These are phyloP conservation scores for Lithobates pipiens DNA, from an alignment of 2,797 vertebrate genomes.

Conservation along the genomic window DNA sequence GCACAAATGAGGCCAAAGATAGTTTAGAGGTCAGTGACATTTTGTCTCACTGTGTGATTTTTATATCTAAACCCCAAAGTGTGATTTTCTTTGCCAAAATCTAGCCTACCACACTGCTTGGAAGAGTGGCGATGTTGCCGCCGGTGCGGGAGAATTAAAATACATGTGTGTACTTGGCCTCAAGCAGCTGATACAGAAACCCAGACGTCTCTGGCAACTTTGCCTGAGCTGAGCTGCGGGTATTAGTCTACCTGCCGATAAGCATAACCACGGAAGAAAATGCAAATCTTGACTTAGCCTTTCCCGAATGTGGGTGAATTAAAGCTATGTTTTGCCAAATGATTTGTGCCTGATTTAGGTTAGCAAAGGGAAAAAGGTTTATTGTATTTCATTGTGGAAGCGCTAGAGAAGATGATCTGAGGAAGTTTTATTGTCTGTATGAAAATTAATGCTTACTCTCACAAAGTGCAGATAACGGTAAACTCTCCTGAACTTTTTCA, in stretches of 20 bases:
- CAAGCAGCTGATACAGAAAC: neutral
- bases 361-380: constrained; percentile 60
- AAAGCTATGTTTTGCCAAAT: constrained; percentile 57
- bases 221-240: neutral
- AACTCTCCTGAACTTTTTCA: constrained; percentile 62
- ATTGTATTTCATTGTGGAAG: constrained; percentile 59
- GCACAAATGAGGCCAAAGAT: too few species aligned
- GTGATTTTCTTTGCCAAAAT: too few species aligned
- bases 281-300: constrained; percentile 59
- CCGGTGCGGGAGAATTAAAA: neutral
- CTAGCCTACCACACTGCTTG: neutral
- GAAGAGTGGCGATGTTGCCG: neutral
- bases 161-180: neutral
- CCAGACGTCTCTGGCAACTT: neutral
- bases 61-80: too few species aligned
- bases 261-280: constrained; percentile 42
- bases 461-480: constrained; percentile 60
- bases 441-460: constrained; percentile 62
- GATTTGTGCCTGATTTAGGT: constrained; percentile 59
- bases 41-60: too few species aligned
- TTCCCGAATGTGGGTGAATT: constrained; percentile 51
- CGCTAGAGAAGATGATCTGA: constrained; percentile 33
- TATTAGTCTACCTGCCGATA: constrained; percentile 10
- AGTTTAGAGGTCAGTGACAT: too few species aligned
- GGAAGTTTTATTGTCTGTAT: constrained; percentile 52